Conservation (phyloP, 2,113 vertebrate species). For the Anguilla rostrata region DNA sequence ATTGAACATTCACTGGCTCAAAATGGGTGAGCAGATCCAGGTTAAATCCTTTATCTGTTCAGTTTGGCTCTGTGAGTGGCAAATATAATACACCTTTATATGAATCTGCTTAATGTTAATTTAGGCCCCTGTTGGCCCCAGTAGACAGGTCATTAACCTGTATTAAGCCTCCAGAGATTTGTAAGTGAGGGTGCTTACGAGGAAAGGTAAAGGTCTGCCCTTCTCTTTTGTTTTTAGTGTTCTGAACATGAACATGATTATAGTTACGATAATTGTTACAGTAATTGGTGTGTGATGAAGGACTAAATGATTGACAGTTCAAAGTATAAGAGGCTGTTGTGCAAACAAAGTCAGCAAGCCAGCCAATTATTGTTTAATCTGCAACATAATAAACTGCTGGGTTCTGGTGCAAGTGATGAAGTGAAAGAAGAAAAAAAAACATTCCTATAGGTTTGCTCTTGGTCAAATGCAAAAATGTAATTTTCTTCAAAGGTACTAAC, state of each 20-base stretch:
- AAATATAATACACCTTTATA: background rate
- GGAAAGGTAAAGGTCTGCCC: background rate
- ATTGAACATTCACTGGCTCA: background rate
- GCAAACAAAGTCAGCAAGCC: conserved; percentile 17
- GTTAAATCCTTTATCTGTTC: background rate
- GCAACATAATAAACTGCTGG: background rate
- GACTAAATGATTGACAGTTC: conserved; percentile 12
- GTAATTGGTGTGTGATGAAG: conserved; percentile 10
- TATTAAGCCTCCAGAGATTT: background rate
- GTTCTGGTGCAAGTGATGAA: background rate
- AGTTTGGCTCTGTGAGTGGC: background rate
- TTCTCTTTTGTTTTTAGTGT: conserved; percentile 1
- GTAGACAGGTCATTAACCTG: conserved; percentile 1
- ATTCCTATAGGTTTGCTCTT: background rate
- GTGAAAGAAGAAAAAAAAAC: background rate
- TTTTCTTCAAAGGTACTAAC: conserved; percentile 15
- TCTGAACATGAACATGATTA: background rate
- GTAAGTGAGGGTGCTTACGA: background rate
- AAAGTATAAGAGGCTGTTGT: conserved; percentile 4
- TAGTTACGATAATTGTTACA: conserved; percentile 16
- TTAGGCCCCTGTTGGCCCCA: background rate
- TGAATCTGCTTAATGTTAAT: background rate
- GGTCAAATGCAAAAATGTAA: conserved; percentile 12
- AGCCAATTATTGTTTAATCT: conserved; percentile 9
- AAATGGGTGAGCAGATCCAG: background rate